Conservation (phyloP, 2,888 invertebrate genomes). For the Lobophora halterata region DNA sequence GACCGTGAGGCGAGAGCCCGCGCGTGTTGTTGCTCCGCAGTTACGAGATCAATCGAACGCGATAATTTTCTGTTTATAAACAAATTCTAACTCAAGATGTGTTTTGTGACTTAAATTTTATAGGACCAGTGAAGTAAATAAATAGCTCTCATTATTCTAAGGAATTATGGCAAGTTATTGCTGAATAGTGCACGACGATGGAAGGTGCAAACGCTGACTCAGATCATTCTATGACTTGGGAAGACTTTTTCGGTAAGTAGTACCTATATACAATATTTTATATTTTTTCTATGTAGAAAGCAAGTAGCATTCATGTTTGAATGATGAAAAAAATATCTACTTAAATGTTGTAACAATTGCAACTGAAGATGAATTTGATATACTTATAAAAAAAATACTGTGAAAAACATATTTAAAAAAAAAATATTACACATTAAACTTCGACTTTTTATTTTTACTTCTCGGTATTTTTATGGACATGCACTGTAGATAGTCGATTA, state of each 20-base stretch:
- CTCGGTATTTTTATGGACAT: too few species aligned
- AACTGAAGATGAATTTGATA: too few species aligned
- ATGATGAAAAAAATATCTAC: too few species aligned
- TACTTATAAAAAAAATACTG: too few species aligned
- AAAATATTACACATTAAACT: too few species aligned
- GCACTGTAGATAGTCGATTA: slow-evolving; percentile 13
- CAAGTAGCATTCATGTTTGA: too few species aligned
- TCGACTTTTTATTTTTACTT: too few species aligned
- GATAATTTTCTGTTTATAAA: slow-evolving; percentile 70
- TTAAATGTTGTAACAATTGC: too few species aligned
- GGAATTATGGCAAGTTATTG: slow-evolving; percentile 48
- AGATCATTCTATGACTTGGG: slow-evolving; percentile 86
- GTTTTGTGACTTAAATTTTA: slow-evolving; percentile 48
- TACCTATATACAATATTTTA: background rate
- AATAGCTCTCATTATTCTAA: slow-evolving; percentile 30
- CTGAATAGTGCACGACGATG: slow-evolving; percentile 62
- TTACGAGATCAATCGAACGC: slow-evolving; percentile 42
- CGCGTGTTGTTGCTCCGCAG: slow-evolving; percentile 36
- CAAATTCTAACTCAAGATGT: slow-evolving; percentile 48
- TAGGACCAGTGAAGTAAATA: slow-evolving; percentile 31
- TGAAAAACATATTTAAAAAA: too few species aligned
- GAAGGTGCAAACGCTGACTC: slow-evolving; percentile 82
- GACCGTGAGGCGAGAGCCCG: slow-evolving; percentile 43
- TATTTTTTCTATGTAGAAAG: too few species aligned
- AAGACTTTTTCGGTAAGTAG: slow-evolving; percentile 85